Conservation (phyloP, 2,797 vertebrate genomes). For the Bufotes viridis region DNA sequence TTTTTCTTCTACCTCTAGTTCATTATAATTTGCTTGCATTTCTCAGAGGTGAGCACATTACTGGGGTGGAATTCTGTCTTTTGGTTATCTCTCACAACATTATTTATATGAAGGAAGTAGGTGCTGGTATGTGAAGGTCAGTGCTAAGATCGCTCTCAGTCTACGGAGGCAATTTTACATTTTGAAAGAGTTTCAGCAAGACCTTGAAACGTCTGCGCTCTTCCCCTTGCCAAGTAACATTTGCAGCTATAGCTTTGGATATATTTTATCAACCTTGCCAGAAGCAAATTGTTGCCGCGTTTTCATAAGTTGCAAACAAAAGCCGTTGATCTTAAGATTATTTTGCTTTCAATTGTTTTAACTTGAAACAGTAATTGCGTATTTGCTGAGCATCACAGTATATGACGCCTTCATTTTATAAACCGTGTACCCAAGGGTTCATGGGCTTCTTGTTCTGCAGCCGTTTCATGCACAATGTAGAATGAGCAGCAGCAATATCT, state of each 20-base stretch:
- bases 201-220: conserved; percentile 46
- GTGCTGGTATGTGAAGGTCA: conserved; percentile 55
- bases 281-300: conserved; percentile 38
- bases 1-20: background rate
- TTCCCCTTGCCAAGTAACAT: conserved; percentile 53
- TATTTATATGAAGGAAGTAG: conserved; percentile 41
- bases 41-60: background rate
- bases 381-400: background rate
- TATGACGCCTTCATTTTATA: background rate
- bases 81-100: conserved; percentile 21
- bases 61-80: background rate
- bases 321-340: conserved; percentile 24
- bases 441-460: background rate
- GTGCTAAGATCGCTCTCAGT: conserved; percentile 37
- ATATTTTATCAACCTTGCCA: conserved; percentile 51
- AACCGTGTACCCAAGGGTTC: background rate
- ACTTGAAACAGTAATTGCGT: conserved; percentile 18
- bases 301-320: conserved; percentile 42
- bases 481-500: background rate
- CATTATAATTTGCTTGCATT: background rate
- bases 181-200: conserved; percentile 45
- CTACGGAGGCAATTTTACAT: conserved; percentile 49
- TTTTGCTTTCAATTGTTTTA: conserved; percentile 8
- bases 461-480: background rate
- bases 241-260: conserved; percentile 33